Evolutionary conservation across 2,113 vertebrate genomes (phyloP).

Genomic region (Chroicocephalus ridibundus): DNA sequence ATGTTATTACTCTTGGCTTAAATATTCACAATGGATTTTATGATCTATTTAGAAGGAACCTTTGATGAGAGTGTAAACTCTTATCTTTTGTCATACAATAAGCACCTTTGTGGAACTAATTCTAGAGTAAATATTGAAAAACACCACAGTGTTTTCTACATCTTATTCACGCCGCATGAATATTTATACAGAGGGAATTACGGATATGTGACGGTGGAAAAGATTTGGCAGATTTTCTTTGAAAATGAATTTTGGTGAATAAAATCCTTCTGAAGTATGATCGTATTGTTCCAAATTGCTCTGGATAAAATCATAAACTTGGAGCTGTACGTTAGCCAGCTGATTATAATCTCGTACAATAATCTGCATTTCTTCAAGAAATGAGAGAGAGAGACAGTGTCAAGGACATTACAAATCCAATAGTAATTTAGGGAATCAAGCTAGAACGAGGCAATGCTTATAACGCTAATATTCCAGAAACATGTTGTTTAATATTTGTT

Average conservation of each 20-base stretch:
- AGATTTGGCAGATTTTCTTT: constrained; percentile 25
- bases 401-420: constrained; percentile 44
- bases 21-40: constrained; percentile 66
- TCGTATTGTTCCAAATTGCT: neutral
- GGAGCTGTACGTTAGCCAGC: neutral
- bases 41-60: constrained; percentile 49
- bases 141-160: neutral
- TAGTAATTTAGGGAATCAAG: constrained; percentile 25
- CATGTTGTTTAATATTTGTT: constrained; percentile 46
- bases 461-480: neutral
- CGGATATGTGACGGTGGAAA: neutral
- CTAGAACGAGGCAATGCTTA: neutral
- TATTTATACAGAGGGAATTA: constrained; percentile 20
- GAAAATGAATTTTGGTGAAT: constrained; percentile 44
- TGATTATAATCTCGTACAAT: constrained; percentile 29
- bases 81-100: constrained; percentile 7
- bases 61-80: constrained; percentile 31
- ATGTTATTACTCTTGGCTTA: constrained; percentile 61
- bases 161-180: neutral
- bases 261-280: constrained; percentile 11
- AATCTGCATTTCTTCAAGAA: constrained; percentile 57
- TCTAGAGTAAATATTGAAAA: constrained; percentile 54
- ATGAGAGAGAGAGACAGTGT: neutral
- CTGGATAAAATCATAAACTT: constrained; percentile 18
- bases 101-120: constrained; percentile 3